These are phyloP conservation scores for Crypturellus undulatus DNA, from an alignment of 2,113 vertebrate species.

Conservation along the genomic window DNA sequence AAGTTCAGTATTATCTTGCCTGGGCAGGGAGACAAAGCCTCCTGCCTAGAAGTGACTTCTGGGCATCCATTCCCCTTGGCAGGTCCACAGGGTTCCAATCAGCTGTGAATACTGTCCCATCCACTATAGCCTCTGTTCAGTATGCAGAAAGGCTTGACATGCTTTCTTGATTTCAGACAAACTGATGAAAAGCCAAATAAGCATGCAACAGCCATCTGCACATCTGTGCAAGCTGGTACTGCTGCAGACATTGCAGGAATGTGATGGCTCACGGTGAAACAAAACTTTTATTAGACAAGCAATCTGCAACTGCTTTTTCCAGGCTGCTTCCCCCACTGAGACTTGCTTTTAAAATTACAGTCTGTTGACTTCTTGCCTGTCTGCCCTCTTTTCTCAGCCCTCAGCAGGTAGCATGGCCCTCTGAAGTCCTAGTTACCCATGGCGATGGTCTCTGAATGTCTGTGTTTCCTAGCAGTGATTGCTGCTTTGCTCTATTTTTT, in stretches of 20 bases:
- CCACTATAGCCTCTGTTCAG: not conserved
- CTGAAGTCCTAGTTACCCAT: not conserved
- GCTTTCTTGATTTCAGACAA: not conserved
- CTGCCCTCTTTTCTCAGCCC: not conserved
- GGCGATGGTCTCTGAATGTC: not conserved
- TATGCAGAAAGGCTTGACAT: accelerated
- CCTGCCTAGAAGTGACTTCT: not conserved
- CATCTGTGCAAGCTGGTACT: accelerated
- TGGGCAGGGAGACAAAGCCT: not conserved
- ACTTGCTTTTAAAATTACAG: not conserved
- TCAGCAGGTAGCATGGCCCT: not conserved
- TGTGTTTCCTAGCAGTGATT: accelerated
- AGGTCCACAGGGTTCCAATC: not conserved
- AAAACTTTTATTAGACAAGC: too few species aligned
- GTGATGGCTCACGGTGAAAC: not conserved
- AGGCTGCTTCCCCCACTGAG: not conserved
- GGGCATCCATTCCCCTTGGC: not conserved
- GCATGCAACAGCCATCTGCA: too few species aligned
- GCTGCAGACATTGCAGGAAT: not conserved
- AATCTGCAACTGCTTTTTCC: not conserved
- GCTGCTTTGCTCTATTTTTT: not conserved
- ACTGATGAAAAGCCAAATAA: not conserved
- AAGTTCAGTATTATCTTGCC: not conserved
- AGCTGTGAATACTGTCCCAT: not conserved
- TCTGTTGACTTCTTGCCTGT: not conserved